Evolutionary conservation across 2,797 vertebrate genomes (phyloP), one percentile per base, ranked within the genome.

Genomic region (Tarsius wallacei): DNA sequence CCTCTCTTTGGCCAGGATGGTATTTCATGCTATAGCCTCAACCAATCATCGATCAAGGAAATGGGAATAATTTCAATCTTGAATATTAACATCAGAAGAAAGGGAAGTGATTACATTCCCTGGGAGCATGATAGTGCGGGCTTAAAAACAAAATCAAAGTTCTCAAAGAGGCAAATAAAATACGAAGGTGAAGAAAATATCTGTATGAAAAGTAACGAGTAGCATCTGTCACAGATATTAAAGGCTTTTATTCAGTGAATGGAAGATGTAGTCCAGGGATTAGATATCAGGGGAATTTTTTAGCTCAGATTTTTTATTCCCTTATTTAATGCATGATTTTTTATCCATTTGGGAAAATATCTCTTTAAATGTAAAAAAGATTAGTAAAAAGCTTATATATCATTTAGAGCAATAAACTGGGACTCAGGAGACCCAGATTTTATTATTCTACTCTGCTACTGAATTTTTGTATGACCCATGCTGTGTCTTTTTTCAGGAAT

Each of bases 301-400:
- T 95, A 42, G 68, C 55, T 47, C 13, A 51, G 22, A 82, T 59
- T 42, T 94, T 90, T 70, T 11, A 87, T 68, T 66, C 36, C 15
- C 9, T 70, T 66, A 68, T 42, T 55, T 77, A 93, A 88, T 77
- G 42, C n/a, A 61, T 83, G 24, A 63, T n/a, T 49, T 86, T 86
- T 89, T 42, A 42, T 90, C 22, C 22, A 83, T 82, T 77, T 92
- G 26, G 31, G 24, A 84, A 89, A 70, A 84, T 70, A 6, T 28
- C 16, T 70, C 51, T 82, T 88, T 88, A 57, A 42, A 51, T 81
- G 31, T 88, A 87, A 77, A 95, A 91, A 74, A 88, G 92, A 73
- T 64, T 31, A 70, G 16, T 76, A n/a, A 76, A 90, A 91, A 93
- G 42, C 31, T 86, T 36, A 49, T 82, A 33, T 87, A 59, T 33